Evolutionary conservation across 2,113 vertebrate species (phyloP), one percentile per base, ranked within the genome.

Genomic region (Erythrocercus mccallii): DNA sequence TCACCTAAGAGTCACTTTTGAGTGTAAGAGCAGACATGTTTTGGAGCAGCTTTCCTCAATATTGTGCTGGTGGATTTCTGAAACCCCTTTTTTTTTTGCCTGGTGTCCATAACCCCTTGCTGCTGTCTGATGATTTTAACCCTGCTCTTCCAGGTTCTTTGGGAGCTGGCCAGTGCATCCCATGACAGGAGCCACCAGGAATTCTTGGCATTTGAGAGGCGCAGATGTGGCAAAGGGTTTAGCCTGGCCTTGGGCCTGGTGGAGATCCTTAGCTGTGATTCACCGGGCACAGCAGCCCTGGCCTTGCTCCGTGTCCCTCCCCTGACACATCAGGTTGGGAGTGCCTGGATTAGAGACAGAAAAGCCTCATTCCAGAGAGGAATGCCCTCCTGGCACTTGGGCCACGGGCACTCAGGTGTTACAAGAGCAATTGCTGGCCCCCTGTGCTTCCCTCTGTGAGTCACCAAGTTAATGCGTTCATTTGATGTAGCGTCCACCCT

Each of bases 391-490:
- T 27, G 54, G 45, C 70, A 4, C 79, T 64, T 23, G 5, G 22
- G 44, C 69, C 18, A 0, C 12, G n/a, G 8, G 37, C 53, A 28
- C 68, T 72, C 53, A 17, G 81, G 85, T 57, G 60, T 65, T 38
- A 8, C 9, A 30, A 65, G 83, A 80, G 76, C 42, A 61, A 5
- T 37, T 28, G n/a, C 24, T 58, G 73, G 33, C 56, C 79, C 56
- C 71, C 3, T 18, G 19, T 5, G 0, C 50, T 50, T 27, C 60
- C 84, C 69, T 69, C 71, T 7, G 2, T 72, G 45, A 69, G 40
- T 84, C 70, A 10, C 53, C 4, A 0, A 5, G 8, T 66, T 35
- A 21, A 18, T 15, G 30, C 56, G 3, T 76, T 62, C 0, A 2
- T 78, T 71, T 16, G 44, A 8, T 56, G 79, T 56, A 6, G 18